Base-by-base conservation (phyloP, 2,888 invertebrate species). In the Drosophila paracracens region DNA sequence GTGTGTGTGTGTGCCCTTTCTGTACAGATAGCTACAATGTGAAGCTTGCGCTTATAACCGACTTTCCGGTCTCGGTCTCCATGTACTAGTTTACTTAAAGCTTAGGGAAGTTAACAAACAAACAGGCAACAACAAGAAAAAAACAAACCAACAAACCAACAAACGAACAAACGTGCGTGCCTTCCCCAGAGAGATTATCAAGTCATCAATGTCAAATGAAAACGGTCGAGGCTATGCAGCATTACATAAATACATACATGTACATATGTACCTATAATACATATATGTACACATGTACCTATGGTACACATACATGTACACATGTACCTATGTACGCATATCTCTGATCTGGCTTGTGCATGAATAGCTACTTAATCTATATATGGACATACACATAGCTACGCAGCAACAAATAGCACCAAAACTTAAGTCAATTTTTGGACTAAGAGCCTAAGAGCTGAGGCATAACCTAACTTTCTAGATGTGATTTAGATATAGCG, bases 41-140 rank as follows among this genome's bases (percentile, higher is more conserved):
- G 40, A 48, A 63, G 62, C 52, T 60, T 64, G 18, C 51, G 35
- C 40, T 35, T 35, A 38, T 36, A 64, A 50, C 33, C 33, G 33
- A 77, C 64, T 71, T 80, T 80, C 71, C 80, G 78, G 71, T 75
- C 61, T 40, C 80, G 78, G 71, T 75, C 61, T 40, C 59, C 21
- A 21, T 56, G 38, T 21, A 29, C 36, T 16, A 27, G 61, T 52
- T 78, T 54, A 50, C 61, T 50, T 48, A 4, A 31, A 60, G 74
- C 67, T 60, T 38, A 36, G 51, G 52, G 25, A 62, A 46, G 51
- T 29, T 40, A 48, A 29, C 43, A 52, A 25, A 54, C 36, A 33
- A n/a, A 16, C 40, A 40, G 27, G 33, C 8, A 33, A 33, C 33
- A 33, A 33, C 33, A 33, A 33, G 33, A 52, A 29, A 54, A 54